Base-by-base conservation (phyloP, 2,888 invertebrate genomes). In the Diadromus collaris region DNA sequence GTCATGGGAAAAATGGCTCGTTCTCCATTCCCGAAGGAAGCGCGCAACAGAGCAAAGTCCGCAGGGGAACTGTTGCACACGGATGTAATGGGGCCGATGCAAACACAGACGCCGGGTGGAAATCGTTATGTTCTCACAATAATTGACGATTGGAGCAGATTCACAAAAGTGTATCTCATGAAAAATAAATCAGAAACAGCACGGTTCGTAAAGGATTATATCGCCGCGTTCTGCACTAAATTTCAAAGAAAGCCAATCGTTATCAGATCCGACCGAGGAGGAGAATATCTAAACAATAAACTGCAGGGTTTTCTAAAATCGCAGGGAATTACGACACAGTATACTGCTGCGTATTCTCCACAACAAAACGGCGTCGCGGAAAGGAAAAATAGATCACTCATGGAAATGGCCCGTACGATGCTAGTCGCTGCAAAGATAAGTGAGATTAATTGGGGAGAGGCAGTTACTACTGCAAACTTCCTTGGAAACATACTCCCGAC, bases 401-500 rank as follows among this genome's bases (percentile, higher is more conserved):
- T 85, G 10, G 86, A 85, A 51, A 83, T 83, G 70, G 83, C 83
- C 7, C 77, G 87, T 51, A 84, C 83, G 16, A 84, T 88, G 82
- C 68, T 88, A 9, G 71, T 81, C 4, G 85, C 86, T 48, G 81
- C 85, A 19, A 82, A 81, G 10, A 54, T 87, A 9, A 72, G 82
- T 6, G 54, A 83, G 13, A 54, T 44, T 6, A 85, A 86, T 67
- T 88, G 87, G 85, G 85, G 84, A 46, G 88, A 88, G 74, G 86
- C 88, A n/a, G 81, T 85, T 2, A 77, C 74, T 19, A 83, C 85
- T 13, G 86, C 85, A 19, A 76, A 80, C 46, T 82, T 85, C 58
- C 61, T 85, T 19, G 83, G 84, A 71, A 88, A 88, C 58, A 69
- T 82, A 21, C 58, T 76, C 7, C 80, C 79, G 29, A 79, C 76